Base-by-base conservation (phyloP, 2,113 vertebrate species). In the Perca fluviatilis region DNA sequence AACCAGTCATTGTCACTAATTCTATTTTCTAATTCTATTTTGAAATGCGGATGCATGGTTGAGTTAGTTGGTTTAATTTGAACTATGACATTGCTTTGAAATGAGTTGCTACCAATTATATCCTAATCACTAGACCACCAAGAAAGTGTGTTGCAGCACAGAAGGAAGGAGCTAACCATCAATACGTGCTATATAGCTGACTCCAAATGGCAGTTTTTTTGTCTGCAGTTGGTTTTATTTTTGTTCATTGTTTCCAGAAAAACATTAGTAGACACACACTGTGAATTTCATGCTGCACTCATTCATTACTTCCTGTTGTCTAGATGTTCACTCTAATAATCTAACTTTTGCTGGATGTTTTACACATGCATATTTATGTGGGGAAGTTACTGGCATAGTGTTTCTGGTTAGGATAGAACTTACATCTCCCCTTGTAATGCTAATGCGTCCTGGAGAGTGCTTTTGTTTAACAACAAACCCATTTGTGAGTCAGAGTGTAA, bases 361-460 rank as follows among this genome's bases (percentile, higher is more conserved):
- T 47, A 25, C 16, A 53, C 21, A n/a, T 67, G 12, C 1, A 21
- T 49, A 6, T 23, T n/a, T 46, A 40, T 49, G 53, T 40, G 9
- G 36, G 7, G 58, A 75, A 67, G 13, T 13, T 8, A 47, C 25
- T 67, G 10, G 9, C 50, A 15, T 6, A 4, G 16, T 19, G 25
- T 60, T 63, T 77, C 40, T 46, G 6, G 5, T 14, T 46, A 18
- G 13, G n/a, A 60, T 21, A 56, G 57, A 19, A 47, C 7, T 11
- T 19, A 50, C 53, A 15, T 27, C 64, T 25, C 16, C 21, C 1
- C 11, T 66, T 82, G 36, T 66, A 19, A 40, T 74, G 46, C 54
- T 74, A 83, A 72, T 65, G 56, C 46, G 51, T 68, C 46, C 74
- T 65, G 72, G 36, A 68, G 58, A 64, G 56, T 51, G 54, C 36